phyloP scores from a whole-genome alignment of 2,797 vertebrate species.

The Paramormyrops hopkinsi region DNA sequence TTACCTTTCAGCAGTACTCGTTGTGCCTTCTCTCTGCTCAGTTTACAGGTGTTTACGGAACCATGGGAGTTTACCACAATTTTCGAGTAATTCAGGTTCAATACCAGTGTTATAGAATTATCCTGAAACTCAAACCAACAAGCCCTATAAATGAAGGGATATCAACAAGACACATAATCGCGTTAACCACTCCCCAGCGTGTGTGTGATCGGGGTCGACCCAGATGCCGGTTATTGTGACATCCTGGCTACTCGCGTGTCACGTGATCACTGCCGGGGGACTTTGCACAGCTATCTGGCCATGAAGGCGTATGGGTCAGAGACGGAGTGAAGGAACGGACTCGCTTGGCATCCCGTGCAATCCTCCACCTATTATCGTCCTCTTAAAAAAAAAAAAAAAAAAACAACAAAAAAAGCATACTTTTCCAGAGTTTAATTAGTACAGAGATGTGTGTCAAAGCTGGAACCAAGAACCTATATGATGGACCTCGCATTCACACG shows the following conservation, averaged over 20 bases:
- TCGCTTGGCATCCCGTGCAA: neutral
- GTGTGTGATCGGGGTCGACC: neutral
- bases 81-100: conserved; percentile 2
- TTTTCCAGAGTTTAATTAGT: neutral
- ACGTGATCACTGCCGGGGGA: neutral
- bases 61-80: neutral
- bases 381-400: neutral
- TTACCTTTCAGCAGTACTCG: neutral
- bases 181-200: neutral
- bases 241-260: neutral
- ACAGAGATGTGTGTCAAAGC: neutral
- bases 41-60: neutral
- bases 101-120: neutral
- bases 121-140: neutral
- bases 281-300: neutral
- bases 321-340: neutral
- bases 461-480: neutral
- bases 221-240: neutral
- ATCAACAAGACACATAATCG: neutral
- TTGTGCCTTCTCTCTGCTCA: neutral
- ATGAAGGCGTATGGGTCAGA: neutral
- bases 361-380: neutral
- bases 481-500: neutral
- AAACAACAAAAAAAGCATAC: neutral
- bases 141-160: neutral